Conservation (phyloP, 2,888 invertebrate genomes). For the Tiliacea aurago region DNA sequence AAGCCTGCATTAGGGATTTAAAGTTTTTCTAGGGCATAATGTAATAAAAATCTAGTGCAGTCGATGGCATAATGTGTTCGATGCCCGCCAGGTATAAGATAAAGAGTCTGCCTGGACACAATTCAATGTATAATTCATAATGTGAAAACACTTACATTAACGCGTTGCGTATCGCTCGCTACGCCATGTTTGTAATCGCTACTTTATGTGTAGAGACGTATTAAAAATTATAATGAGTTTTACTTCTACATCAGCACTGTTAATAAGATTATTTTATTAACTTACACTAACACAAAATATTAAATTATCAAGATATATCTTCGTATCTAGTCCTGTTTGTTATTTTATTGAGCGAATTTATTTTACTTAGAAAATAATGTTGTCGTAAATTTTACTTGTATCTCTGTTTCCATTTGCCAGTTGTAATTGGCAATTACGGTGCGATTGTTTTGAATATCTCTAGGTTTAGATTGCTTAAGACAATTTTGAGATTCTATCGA, state of each 20-base stretch:
- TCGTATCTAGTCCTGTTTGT: conserved; percentile 43
- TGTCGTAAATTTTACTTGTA: conserved; percentile 53
- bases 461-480: conserved; percentile 45
- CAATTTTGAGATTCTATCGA: conserved; percentile 25
- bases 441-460: conserved; percentile 59
- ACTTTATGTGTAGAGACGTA: conserved; percentile 73
- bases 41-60: conserved; percentile 68
- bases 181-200: conserved; percentile 76
- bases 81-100: conserved; percentile 76
- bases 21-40: conserved; percentile 58
- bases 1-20: conserved; percentile 33
- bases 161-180: conserved; percentile 76
- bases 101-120: conserved; percentile 73
- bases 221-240: conserved; percentile 77
- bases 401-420: conserved; percentile 58
- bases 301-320: conserved; percentile 53
- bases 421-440: conserved; percentile 60
- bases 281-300: conserved; percentile 61
- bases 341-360: conserved; percentile 53
- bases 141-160: conserved; percentile 82
- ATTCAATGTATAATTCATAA: conserved; percentile 82
- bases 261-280: conserved; percentile 68
- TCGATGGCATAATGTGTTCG: conserved; percentile 75
- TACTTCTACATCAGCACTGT: conserved; percentile 64
- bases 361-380: conserved; percentile 55